Base-by-base conservation (phyloP, 1,140 invertebrate genomes). In the Drosophila watanabei region DNA sequence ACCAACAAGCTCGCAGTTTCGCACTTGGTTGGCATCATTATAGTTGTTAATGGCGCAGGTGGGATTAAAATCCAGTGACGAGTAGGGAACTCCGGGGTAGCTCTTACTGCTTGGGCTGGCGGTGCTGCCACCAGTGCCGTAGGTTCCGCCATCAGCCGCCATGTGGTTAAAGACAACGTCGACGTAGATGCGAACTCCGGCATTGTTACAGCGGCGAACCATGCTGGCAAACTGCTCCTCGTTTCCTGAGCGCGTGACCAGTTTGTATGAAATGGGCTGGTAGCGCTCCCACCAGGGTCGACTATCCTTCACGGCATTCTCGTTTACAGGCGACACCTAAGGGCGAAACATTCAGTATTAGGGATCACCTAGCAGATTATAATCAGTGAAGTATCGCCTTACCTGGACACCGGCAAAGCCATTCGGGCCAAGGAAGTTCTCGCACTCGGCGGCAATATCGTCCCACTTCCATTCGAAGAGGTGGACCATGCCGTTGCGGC, bases 231-330 rank as follows among this genome's bases (percentile, higher is more conserved):
- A 97, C 69, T 96, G 94, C 2, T 91, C 70, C 89, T 96, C 95
- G 70, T 95, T 95, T 30, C 98, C 98, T 54, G 97, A 97, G 54
- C 98, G 94, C 0, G 97, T 97, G 0, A 79, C 84, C 32, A 98
- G 93, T 32, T 95, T 95, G 93, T 98, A 98, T 9, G 97, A 98
- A 62, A 98, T 95, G 0, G 97, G 97, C 93, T 98, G 98, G 80
- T 99, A 99, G 11, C 97, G 94, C 93, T 98, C 97, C 94, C 95
- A 98, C 98, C 95, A 98, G 69, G 95, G 96, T 61, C 96, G 95
- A 14, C 90, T 61, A 18, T 24, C 24, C 24, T 24, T 24, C 24
- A 24, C 24, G 24, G 24, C 24, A 3, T 24, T 24, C 24, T 24
- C 24, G 24, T 24, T 24, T 24, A 24, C 24, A 24, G 24, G 24